Conservation (phyloP, 2,888 invertebrate genomes). For the Andrena dorsata region DNA sequence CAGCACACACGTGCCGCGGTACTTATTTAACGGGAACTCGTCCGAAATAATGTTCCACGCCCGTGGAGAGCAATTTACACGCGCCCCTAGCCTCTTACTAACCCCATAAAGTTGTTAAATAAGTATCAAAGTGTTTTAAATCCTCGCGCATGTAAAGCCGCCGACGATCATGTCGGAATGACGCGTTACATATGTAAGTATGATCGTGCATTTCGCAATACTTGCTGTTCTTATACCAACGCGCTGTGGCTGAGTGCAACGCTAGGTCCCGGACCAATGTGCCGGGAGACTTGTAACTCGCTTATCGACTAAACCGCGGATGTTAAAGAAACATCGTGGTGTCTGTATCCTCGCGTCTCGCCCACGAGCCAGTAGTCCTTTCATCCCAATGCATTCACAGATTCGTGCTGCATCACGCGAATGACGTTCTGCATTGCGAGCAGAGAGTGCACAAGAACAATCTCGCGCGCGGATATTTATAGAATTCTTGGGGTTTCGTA, state of each 20-base stretch:
- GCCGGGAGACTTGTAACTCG: neutral
- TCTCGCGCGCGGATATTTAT: neutral
- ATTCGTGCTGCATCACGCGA: too few relatives aligned
- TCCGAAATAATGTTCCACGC: neutral
- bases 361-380: too few relatives aligned
- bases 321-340: too few relatives aligned
- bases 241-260: neutral
- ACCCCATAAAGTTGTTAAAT: neutral
- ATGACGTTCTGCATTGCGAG: neutral
- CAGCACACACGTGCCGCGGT: neutral
- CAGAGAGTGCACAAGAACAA: neutral
- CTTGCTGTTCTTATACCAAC: neutral
- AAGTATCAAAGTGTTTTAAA: neutral
- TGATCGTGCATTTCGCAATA: neutral
- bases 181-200: neutral
- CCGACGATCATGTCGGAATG: neutral
- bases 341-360: too few relatives aligned
- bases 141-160: neutral
- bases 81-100: too few relatives aligned
- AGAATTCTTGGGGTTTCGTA: neutral
- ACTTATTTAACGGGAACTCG: neutral
- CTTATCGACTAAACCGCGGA: too few relatives aligned
- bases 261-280: neutral
- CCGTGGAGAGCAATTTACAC: neutral
- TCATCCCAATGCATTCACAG: too few relatives aligned